phyloP scores from a whole-genome alignment of 1,140 invertebrate genomes.

The Dreissena rostriformis region DNA sequence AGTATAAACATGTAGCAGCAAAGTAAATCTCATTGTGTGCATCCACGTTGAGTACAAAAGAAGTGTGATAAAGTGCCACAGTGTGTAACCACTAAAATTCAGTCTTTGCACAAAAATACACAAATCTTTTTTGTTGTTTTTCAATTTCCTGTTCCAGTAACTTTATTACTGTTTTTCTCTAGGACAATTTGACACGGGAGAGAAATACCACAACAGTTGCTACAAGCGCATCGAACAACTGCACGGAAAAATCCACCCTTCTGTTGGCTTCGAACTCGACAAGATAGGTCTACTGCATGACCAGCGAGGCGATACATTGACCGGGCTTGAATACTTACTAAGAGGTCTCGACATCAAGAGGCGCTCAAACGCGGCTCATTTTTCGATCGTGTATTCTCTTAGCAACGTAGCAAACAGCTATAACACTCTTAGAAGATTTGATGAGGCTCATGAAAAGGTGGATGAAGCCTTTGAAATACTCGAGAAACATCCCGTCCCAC shows the following conservation, averaged over 20 bases:
- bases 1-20: not conserved
- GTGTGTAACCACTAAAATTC: not conserved
- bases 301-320: conserved; percentile 17
- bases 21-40: not conserved
- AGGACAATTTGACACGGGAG: conserved; percentile 23
- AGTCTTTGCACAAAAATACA: not conserved
- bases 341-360: conserved; percentile 19
- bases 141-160: too few species aligned
- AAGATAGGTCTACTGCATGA: conserved; percentile 25
- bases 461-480: conserved; percentile 37
- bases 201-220: conserved; percentile 22
- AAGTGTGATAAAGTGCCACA: too few species aligned
- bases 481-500: not conserved
- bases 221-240: not conserved
- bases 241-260: conserved; percentile 1
- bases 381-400: conserved; percentile 11
- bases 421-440: not conserved
- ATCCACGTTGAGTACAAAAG: not conserved
- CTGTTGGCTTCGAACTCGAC: not conserved
- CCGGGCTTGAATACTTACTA: conserved; percentile 4
- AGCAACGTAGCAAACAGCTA: conserved; percentile 35
- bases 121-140: not conserved
- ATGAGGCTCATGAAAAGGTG: conserved; percentile 11
- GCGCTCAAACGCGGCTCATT: not conserved
- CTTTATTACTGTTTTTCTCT: not conserved